phyloP scores from a whole-genome alignment of 2,888 invertebrate species.

The Pollenia amentaria region DNA sequence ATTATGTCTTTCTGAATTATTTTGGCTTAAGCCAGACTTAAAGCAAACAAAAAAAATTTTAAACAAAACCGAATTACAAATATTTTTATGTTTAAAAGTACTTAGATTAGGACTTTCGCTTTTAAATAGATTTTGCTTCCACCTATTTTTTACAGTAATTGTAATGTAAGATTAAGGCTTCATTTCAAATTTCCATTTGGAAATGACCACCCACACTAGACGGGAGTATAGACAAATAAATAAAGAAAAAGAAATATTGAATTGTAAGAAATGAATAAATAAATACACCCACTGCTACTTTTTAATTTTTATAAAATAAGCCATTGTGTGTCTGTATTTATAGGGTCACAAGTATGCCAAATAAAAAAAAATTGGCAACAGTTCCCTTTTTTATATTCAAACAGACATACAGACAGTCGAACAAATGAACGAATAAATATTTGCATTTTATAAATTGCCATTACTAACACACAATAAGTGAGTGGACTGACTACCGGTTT shows the following conservation, averaged over 20 bases:
- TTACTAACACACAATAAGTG: constrained; percentile 70
- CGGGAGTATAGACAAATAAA: constrained; percentile 43
- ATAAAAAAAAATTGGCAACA: constrained; percentile 54
- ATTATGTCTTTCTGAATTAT: constrained; percentile 8
- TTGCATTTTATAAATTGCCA: constrained; percentile 68
- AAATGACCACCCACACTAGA: constrained; percentile 55
- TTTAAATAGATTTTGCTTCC: constrained; percentile 65
- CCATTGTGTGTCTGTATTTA: constrained; percentile 27
- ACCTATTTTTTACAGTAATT: constrained; percentile 52
- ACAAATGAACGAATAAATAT: constrained; percentile 57
- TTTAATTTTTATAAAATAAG: constrained; percentile 21
- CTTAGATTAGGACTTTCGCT: constrained; percentile 69
- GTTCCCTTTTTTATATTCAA: constrained; percentile 61
- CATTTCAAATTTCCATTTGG: constrained; percentile 19
- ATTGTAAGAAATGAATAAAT: constrained; percentile 3
- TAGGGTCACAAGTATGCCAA: constrained; percentile 66
- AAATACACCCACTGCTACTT: constrained; percentile 72
- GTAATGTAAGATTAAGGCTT: constrained; percentile 35
- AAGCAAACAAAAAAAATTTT: not conserved
- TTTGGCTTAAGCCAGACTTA: constrained; percentile 21
- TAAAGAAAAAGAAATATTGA: not conserved
- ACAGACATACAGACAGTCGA: not conserved
- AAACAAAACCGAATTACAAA: constrained; percentile 27
- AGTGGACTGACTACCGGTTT: constrained; percentile 65
- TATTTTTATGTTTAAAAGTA: constrained; percentile 46